A percentile compares a stretch with the other conserved stretches of the same genome.
These are phyloP conservation scores for Neoaliturus tenellus DNA, from an alignment of 2,888 invertebrate genomes.

Conservation along the genomic window DNA sequence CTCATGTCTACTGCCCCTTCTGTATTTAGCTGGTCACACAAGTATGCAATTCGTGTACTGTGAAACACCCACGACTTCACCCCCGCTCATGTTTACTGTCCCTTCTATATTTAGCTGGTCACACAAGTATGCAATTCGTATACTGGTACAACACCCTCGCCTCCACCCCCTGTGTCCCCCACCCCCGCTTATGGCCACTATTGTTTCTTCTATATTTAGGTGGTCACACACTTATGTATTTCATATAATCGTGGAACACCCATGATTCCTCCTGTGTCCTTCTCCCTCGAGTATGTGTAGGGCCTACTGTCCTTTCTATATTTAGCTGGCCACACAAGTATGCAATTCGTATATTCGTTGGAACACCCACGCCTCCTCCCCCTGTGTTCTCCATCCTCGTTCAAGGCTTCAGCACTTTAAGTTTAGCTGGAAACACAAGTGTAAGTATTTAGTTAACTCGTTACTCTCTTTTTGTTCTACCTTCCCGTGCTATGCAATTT, in stretches of 20 bases:
- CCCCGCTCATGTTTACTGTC: background rate
- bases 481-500: too few species aligned
- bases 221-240: background rate
- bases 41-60: background rate
- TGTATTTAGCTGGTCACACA: background rate
- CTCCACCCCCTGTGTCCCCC: too few species aligned
- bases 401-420: too few species aligned
- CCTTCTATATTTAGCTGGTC: background rate
- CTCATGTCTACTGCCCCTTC: background rate
- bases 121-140: background rate
- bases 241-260: too few species aligned
- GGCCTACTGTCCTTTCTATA: background rate
- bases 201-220: background rate
- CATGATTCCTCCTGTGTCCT: background rate
- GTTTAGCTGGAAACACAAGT: background rate
- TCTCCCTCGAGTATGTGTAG: background rate
- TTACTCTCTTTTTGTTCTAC: too few species aligned
- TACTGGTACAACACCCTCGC: background rate
- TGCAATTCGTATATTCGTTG: background rate
- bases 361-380: background rate
- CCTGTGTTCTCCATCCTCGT: background rate
- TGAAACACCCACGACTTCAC: background rate
- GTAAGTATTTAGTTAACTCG: too few species aligned
- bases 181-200: background rate
- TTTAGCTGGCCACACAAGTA: background rate